Evolutionary conservation across 92 coral and sea anemone species (phyloP).

Genomic region (Galaxea fascicularis): DNA sequence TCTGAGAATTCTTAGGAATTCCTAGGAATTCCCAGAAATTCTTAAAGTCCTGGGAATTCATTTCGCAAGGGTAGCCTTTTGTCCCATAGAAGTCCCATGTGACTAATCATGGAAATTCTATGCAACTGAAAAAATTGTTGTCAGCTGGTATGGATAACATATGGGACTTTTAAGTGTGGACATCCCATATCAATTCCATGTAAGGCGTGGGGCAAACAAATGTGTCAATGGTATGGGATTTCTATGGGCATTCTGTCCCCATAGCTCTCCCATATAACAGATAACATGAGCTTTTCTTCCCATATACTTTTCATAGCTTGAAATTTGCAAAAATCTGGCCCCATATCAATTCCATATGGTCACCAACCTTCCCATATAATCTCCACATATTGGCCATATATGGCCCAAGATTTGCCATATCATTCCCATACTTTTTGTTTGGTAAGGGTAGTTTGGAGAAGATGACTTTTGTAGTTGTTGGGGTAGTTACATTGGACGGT

Average conservation of each 20-base stretch:
- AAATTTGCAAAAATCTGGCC: conserved; percentile 36
- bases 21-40: no score
- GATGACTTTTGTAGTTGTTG: no score
- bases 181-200: conserved; percentile 38
- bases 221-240: conserved; percentile 43
- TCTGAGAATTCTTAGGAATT: no score
- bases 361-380: conserved; percentile 43
- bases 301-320: conserved; percentile 34
- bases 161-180: not conserved
- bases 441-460: conserved; percentile 41
- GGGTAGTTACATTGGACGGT: no score
- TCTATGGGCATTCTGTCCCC: conserved; percentile 36
- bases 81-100: conserved; percentile 2
- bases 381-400: conserved; percentile 52
- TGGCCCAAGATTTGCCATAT: conserved; percentile 53
- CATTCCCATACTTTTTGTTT: conserved; percentile 46
- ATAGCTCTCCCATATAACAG: conserved; percentile 36
- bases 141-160: conserved; percentile 23
- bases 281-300: no score
- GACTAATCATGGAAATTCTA: conserved; percentile 29
- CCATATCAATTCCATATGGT: conserved; percentile 51
- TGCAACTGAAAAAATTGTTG: conserved; percentile 36
- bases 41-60: no score
- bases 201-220: conserved; percentile 6
- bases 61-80: not conserved